Conservation (phyloP, 2,113 vertebrate species). For the Phoxinus phoxinus region DNA sequence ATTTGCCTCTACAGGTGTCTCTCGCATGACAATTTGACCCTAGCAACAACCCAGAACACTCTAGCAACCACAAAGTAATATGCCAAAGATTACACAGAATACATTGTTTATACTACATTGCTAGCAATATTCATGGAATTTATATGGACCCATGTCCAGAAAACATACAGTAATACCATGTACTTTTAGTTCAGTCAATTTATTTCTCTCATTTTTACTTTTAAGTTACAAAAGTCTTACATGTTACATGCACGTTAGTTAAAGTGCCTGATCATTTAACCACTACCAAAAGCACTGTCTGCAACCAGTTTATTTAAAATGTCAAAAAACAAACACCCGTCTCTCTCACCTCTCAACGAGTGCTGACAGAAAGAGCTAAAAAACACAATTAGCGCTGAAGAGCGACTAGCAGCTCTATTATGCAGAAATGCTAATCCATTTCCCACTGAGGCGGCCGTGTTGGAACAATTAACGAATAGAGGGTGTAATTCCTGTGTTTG, state of each 20-base stretch:
- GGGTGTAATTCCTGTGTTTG: slow-evolving; percentile 54
- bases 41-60: not conserved
- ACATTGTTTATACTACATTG: not conserved
- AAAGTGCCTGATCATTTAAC: not conserved
- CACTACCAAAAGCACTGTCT: slow-evolving; percentile 3
- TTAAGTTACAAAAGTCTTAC: not conserved
- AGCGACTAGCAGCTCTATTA: slow-evolving; percentile 36
- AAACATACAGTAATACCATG: not conserved
- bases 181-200: not conserved
- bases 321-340: slow-evolving; percentile 34
- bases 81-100: not conserved
- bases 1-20: not conserved
- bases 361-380: slow-evolving; percentile 19
- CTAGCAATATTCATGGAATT: not conserved
- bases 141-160: not conserved
- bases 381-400: slow-evolving; percentile 54
- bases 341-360: slow-evolving; percentile 33
- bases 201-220: not conserved
- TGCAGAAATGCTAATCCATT: slow-evolving; percentile 55
- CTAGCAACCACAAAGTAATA: not conserved
- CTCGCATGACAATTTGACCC: not conserved
- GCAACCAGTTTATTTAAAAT: slow-evolving; percentile 34
- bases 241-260: not conserved
- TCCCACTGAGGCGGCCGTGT: slow-evolving; percentile 42
- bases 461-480: slow-evolving; percentile 50